A percentile compares a stretch with the other conserved stretches of the same genome.
These are phyloP conservation scores for Palloptera scutellata DNA, from an alignment of 2,888 invertebrate species.

Conservation along the genomic window DNA sequence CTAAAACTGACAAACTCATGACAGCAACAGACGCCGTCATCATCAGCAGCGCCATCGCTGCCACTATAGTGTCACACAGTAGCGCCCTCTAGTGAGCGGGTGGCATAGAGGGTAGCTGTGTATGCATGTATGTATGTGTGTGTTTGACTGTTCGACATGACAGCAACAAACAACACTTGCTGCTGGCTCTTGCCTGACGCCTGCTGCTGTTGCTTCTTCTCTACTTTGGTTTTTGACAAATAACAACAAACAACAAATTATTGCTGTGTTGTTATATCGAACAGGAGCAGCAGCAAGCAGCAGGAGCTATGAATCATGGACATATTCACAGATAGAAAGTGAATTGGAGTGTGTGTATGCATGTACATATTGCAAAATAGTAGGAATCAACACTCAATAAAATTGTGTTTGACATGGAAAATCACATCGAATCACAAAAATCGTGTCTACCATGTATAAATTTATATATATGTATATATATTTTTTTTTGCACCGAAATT, in stretches of 20 bases:
- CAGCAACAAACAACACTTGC: conserved; percentile 23
- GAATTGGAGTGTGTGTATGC: background rate
- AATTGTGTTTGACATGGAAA: conserved; percentile 42
- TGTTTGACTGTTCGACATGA: conserved; percentile 14
- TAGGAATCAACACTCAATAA: conserved; percentile 37
- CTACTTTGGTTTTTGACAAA: background rate
- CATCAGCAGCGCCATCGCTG: background rate
- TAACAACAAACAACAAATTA: background rate
- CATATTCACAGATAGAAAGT: background rate
- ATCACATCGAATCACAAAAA: conserved; percentile 33
- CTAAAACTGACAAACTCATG: conserved; percentile 48
- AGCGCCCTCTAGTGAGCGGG: background rate
- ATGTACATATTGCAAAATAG: conserved; percentile 14
- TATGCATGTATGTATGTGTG: too few relatives aligned
- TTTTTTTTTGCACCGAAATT: background rate
- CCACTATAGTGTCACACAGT: background rate
- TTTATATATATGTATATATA: background rate
- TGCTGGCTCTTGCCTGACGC: too few relatives aligned
- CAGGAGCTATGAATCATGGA: too few relatives aligned
- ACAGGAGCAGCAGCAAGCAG: too few relatives aligned
- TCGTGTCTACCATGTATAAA: too few relatives aligned
- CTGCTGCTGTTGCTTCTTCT: background rate
- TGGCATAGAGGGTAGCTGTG: background rate
- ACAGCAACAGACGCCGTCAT: conserved; percentile 33
- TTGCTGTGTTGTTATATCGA: background rate